Conservation (phyloP, 2,888 invertebrate species). For the Volucella inanis region DNA sequence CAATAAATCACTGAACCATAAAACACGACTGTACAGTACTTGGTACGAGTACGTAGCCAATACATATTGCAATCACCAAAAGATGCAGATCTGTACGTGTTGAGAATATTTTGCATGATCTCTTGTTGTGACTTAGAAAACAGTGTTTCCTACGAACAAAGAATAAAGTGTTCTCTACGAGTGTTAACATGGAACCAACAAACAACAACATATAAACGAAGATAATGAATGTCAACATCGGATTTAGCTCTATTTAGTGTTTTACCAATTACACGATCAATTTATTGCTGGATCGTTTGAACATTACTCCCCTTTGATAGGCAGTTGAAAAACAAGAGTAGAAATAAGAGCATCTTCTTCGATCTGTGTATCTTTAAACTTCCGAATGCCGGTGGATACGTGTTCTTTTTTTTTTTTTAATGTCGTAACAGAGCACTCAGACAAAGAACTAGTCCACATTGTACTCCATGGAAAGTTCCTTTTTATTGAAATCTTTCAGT, state of each 20-base stretch:
- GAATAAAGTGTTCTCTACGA: constrained; percentile 1
- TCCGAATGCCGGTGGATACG: no score
- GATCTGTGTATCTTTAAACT: no score
- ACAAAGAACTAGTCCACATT: no score
- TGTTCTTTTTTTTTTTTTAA: no score
- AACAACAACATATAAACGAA: constrained; percentile 35
- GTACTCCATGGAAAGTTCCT: no score
- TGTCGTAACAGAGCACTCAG: no score
- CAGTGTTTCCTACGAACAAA: constrained; percentile 39
- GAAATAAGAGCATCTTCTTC: no score
- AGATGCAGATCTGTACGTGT: constrained; percentile 57
- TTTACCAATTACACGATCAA: constrained; percentile 19
- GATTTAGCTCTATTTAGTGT: constrained; percentile 18
- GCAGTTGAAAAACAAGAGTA: no score
- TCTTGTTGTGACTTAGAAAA: constrained; percentile 16
- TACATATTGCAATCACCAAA: constrained; percentile 15
- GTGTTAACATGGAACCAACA: not conserved
- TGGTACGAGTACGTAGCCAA: not conserved
- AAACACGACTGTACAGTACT: constrained; percentile 65
- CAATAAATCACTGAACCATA: constrained; percentile 73
- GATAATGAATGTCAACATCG: constrained; percentile 23
- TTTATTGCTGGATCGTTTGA: not conserved
- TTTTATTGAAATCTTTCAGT: no score
- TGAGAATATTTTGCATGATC: constrained; percentile 69
- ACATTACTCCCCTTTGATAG: no score